A percentile compares a stretch with the other conserved stretches of the same genome.
These are phyloP conservation scores for Acestrorhynchus altus DNA, from an alignment of 2,797 vertebrate species.

Conservation along the genomic window DNA sequence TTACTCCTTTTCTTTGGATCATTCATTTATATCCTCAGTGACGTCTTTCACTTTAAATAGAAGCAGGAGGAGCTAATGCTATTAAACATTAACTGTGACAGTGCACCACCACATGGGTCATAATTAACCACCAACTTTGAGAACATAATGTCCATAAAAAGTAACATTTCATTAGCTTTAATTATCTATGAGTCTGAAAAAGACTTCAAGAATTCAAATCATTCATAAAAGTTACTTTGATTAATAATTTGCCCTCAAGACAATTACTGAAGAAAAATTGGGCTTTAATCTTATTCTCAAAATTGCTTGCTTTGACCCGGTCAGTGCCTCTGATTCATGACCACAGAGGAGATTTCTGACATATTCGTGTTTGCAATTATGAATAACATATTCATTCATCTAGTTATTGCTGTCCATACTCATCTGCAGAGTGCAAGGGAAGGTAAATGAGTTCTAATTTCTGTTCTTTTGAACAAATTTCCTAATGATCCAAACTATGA, in stretches of 20 bases:
- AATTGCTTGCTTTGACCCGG: slow-evolving; percentile 34
- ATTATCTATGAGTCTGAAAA: slow-evolving; percentile 6
- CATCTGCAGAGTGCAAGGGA: background rate
- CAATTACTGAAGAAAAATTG: background rate
- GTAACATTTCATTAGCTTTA: slow-evolving; percentile 12
- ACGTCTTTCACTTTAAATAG: background rate
- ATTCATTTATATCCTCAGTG: background rate
- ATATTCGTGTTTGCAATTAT: background rate
- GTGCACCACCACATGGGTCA: background rate
- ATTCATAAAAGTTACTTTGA: background rate
- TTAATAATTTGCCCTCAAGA: slow-evolving; percentile 23
- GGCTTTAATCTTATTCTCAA: slow-evolving; percentile 26
- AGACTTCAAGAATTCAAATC: background rate
- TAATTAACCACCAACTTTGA: background rate
- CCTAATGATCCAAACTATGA: background rate
- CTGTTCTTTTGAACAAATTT: background rate
- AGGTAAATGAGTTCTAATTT: background rate
- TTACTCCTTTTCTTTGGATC: background rate
- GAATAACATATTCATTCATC: background rate
- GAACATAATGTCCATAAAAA: slow-evolving; percentile 1
- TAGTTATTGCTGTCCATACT: background rate
- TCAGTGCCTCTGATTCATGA: background rate
- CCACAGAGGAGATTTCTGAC: background rate
- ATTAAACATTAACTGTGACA: background rate
- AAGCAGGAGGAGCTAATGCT: background rate